phyloP scores from a whole-genome alignment of 2,113 vertebrate species.

The Dryoscopus gambensis region DNA sequence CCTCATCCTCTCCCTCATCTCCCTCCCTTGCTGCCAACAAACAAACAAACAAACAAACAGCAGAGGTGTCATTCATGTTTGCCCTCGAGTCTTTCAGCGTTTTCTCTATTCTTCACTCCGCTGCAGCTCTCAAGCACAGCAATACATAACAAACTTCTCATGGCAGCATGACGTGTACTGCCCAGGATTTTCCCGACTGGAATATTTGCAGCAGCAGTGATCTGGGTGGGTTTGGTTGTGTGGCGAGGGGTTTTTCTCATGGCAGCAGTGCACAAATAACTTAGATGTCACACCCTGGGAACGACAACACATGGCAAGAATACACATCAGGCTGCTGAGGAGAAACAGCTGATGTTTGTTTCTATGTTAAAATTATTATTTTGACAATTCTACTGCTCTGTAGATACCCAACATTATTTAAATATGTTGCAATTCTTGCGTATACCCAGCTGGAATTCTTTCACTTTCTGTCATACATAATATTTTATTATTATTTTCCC shows the following conservation, averaged over 20 bases:
- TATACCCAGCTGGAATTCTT: neutral
- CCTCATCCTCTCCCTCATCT: neutral
- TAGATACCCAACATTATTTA: neutral
- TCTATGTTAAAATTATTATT: neutral
- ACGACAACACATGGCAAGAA: neutral
- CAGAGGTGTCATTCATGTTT: neutral
- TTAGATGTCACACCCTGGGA: neutral
- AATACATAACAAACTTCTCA: neutral
- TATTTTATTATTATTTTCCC: neutral
- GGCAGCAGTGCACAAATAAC: neutral
- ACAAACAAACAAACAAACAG: neutral
- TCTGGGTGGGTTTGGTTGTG: neutral
- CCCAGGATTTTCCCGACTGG: neutral
- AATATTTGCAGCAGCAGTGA: neutral
- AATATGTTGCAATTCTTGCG: neutral
- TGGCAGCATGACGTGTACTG: rapidly evolving
- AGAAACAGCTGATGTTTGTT: neutral
- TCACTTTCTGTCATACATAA: neutral
- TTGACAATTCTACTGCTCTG: neutral
- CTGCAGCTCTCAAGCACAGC: neutral
- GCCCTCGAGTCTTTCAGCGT: neutral
- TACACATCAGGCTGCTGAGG: neutral
- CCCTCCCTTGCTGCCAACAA: neutral
- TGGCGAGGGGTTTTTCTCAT: neutral
- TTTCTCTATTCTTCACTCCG: neutral